Conservation (phyloP, 2,113 vertebrate species). For the Toxotes jaculatrix region DNA sequence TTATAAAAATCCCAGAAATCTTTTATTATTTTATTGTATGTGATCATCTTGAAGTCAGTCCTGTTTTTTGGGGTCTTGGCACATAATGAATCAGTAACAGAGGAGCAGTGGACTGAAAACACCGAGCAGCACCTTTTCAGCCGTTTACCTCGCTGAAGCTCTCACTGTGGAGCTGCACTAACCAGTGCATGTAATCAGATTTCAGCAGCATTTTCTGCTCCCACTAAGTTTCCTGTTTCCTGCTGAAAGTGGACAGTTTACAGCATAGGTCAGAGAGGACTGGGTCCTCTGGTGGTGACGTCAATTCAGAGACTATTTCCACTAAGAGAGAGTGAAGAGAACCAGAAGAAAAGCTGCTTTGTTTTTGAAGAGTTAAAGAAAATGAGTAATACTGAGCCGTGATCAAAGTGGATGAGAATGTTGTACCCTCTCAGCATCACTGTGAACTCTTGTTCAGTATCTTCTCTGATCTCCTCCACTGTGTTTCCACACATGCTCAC, state of each 20-base stretch:
- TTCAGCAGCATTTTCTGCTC: background rate
- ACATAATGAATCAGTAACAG: too few relatives aligned
- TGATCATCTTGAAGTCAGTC: too few relatives aligned
- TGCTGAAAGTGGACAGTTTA: background rate
- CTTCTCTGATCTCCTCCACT: background rate
- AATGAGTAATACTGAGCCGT: background rate
- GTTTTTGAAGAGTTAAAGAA: background rate
- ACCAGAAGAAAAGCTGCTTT: background rate
- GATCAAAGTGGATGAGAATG: background rate
- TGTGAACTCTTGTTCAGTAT: background rate
- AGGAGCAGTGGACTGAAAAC: too few relatives aligned
- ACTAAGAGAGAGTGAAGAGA: background rate
- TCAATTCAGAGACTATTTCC: background rate
- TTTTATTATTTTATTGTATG: too few relatives aligned
- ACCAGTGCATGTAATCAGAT: too few relatives aligned
- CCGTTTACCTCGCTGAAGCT: too few relatives aligned
- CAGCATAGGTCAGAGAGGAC: too few relatives aligned
- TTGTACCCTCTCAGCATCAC: background rate
- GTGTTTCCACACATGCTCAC: background rate
- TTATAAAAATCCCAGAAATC: too few relatives aligned
- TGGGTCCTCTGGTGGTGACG: background rate
- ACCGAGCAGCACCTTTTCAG: too few relatives aligned
- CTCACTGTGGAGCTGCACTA: too few relatives aligned
- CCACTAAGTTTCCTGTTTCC: background rate
- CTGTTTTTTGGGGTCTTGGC: too few relatives aligned